phyloP scores from a whole-genome alignment of 2,113 vertebrate genomes.

The rat (Rattus norvegicus) region GRCr8 NC_086020.1:34385001-34385500 shows the following conservation, averaged over 20 bases:
- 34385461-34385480: background rate
- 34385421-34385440: background rate
- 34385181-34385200: background rate
- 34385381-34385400: background rate
- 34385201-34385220: background rate
- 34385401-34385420: background rate
- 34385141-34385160: background rate
- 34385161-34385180: background rate
- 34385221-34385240: background rate
- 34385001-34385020: background rate
- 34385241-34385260: background rate
- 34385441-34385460: background rate
- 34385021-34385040: background rate
- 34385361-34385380: background rate
- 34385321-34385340: background rate
- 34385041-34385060: background rate
- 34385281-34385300: background rate
- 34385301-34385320: background rate
- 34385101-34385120: background rate
- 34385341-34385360: conserved; percentile 28
- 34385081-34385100: background rate
- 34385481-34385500: background rate
- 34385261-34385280: background rate
- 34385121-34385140: background rate
- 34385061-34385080: background rate